phyloP scores from a whole-genome alignment of 1,140 invertebrate species.

The Xylocopa sonorina region DNA sequence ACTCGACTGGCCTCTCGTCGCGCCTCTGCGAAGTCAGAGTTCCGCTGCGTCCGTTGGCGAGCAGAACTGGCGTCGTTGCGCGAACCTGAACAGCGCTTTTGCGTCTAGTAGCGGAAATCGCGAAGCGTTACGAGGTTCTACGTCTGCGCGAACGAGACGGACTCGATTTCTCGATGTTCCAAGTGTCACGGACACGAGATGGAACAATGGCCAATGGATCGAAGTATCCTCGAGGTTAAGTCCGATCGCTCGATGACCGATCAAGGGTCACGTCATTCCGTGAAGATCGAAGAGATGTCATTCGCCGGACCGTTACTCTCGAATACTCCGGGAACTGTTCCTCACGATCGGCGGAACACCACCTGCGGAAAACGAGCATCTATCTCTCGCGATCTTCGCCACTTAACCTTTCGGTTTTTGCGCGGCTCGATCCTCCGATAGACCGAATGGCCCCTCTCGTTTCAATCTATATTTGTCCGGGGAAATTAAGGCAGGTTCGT shows the following conservation, averaged over 20 bases:
- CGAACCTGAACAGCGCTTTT: too few species aligned
- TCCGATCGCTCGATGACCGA: slow-evolving; percentile 64
- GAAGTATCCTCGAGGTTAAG: slow-evolving; percentile 42
- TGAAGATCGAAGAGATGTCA: slow-evolving; percentile 69
- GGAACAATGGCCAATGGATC: slow-evolving; percentile 42
- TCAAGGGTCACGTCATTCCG: slow-evolving; percentile 69
- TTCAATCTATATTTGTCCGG: slow-evolving; percentile 20
- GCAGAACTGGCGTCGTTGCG: not conserved
- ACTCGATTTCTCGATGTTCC: not conserved
- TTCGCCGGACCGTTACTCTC: slow-evolving; percentile 68
- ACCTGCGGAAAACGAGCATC: slow-evolving; percentile 58
- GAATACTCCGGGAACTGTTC: slow-evolving; percentile 52
- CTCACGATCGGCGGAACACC: slow-evolving; percentile 55
- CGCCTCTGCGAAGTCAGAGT: not conserved
- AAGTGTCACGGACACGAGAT: slow-evolving; percentile 16
- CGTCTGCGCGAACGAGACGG: not conserved
- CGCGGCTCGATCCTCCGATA: not conserved
- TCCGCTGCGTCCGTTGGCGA: too few species aligned
- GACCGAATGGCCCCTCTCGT: not conserved
- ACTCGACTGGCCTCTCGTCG: slow-evolving; percentile 12
- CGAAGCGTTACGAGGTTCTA: not conserved
- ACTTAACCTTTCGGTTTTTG: slow-evolving; percentile 33
- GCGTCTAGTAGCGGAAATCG: not conserved
- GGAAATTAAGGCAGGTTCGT: slow-evolving; percentile 41
- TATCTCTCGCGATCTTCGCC: slow-evolving; percentile 44